A percentile compares a stretch with the other conserved stretches of the same genome.
phyloP scores from a whole-genome alignment of 2,888 invertebrate genomes.

The Palloptera scutellata region DNA sequence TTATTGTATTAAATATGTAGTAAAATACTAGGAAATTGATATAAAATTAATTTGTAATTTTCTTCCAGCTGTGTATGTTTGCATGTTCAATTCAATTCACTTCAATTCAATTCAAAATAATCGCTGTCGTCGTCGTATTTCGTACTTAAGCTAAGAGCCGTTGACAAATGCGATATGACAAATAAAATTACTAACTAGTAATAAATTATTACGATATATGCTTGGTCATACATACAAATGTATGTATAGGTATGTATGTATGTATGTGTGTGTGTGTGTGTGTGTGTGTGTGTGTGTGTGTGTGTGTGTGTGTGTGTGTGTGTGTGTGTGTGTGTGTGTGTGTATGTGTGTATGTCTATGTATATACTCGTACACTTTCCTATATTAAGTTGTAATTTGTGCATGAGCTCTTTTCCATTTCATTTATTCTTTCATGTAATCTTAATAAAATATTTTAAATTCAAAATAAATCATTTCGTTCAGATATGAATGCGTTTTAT shows the following conservation, averaged over 20 bases:
- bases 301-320: not conserved
- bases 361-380: not conserved
- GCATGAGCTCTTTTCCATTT: no score
- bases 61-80: not conserved
- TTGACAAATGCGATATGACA: no score
- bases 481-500: no score
- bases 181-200: no score
- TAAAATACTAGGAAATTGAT: constrained; percentile 18
- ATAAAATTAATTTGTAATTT: constrained; percentile 56
- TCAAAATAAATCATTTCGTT: no score
- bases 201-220: no score
- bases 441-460: no score
- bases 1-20: constrained; percentile 5
- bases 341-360: not conserved
- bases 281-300: not conserved
- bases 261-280: not conserved
- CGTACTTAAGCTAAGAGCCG: no score
- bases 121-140: no score
- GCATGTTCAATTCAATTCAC: no score
- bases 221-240: not conserved
- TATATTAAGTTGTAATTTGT: not conserved
- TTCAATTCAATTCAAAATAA: no score
- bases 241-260: not conserved
- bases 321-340: constrained; percentile 3
- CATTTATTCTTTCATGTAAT: no score